phyloP scores from a whole-genome alignment of 92 coral and sea anemone species.

The Scolanthus callimorphus region DNA sequence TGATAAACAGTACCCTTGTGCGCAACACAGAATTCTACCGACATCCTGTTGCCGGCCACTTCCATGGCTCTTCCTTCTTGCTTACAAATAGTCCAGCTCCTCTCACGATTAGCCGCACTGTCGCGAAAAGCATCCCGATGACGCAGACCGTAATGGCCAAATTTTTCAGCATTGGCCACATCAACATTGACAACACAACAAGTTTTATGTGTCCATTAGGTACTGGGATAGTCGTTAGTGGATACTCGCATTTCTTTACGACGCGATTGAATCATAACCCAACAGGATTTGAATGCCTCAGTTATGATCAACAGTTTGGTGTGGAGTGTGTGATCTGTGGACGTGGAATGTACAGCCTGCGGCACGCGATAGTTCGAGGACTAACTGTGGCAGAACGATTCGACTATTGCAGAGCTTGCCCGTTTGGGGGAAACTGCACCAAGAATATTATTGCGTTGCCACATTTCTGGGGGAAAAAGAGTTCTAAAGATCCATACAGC shows the following conservation, averaged over 20 bases:
- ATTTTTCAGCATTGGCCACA: neutral
- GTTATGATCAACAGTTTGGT: neutral
- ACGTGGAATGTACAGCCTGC: neutral
- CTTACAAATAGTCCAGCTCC: neutral
- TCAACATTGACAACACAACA: neutral
- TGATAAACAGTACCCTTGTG: neutral
- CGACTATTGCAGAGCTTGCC: conserved; percentile 44
- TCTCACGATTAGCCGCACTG: neutral
- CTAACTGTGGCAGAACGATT: too few species aligned
- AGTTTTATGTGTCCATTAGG: neutral
- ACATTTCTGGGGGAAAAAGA: conserved; percentile 58
- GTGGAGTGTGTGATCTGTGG: neutral
- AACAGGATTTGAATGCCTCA: neutral
- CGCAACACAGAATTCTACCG: neutral
- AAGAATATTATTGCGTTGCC: conserved; percentile 37
- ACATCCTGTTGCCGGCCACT: neutral
- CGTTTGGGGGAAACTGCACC: conserved; percentile 30
- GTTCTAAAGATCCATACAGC: conserved; percentile 16
- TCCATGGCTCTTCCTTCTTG: neutral
- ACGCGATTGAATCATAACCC: neutral
- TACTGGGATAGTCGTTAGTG: neutral
- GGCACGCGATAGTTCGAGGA: neutral
- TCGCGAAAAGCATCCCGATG: neutral
- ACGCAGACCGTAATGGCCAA: neutral
- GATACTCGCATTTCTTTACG: neutral